These are phyloP conservation scores for Cerastis leucographa DNA, from an alignment of 2,888 invertebrate species.

Conservation along the genomic window DNA sequence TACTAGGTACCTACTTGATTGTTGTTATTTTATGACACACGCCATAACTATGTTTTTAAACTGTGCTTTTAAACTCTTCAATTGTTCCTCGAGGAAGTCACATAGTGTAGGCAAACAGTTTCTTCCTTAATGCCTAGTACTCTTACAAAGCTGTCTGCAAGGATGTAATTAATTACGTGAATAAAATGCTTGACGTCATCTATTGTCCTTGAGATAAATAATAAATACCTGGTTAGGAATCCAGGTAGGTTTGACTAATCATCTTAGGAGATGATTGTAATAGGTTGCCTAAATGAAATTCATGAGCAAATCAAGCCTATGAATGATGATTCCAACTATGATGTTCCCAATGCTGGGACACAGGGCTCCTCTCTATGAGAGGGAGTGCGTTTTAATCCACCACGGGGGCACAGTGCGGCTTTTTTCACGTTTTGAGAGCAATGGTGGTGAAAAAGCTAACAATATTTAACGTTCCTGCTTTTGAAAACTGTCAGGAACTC, in stretches of 20 bases:
- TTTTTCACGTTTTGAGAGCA: neutral
- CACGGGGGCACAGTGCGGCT: neutral
- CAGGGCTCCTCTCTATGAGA: neutral
- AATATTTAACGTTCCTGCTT: neutral
- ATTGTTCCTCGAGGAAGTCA: constrained; percentile 32
- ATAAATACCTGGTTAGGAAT: constrained; percentile 5
- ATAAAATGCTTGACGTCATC: constrained; percentile 51
- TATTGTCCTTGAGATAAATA: constrained; percentile 38
- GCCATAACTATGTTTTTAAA: neutral
- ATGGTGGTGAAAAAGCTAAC: neutral
- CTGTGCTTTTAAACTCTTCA: neutral
- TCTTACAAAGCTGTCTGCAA: constrained; percentile 44
- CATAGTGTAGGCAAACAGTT: constrained; percentile 25
- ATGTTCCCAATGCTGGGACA: neutral
- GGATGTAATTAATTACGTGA: constrained; percentile 58
- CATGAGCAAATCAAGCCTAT: neutral
- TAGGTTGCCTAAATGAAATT: neutral
- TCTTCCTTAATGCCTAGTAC: constrained; percentile 33
- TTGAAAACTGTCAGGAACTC: neutral
- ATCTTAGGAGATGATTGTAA: neutral
- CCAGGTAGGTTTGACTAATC: neutral
- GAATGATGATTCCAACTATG: neutral
- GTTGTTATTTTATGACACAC: neutral
- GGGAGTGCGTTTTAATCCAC: too few species aligned
- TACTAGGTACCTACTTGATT: too few species aligned